These are phyloP conservation scores for Lepas anatifera DNA, from an alignment of 2,888 invertebrate species.

Conservation along the genomic window DNA sequence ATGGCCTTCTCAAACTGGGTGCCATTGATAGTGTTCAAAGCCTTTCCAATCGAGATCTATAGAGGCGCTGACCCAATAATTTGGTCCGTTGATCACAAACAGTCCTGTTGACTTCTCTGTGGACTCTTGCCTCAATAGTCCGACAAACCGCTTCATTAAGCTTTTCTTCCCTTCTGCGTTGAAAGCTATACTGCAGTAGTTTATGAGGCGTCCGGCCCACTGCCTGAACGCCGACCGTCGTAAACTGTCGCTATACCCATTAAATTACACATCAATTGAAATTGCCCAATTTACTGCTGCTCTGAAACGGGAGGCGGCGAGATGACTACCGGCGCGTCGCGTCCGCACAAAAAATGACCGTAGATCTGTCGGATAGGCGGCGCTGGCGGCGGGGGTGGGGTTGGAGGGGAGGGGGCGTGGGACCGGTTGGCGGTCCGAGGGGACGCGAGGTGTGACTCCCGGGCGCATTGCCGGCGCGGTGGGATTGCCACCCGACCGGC, in stretches of 20 bases:
- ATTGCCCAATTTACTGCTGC: slow-evolving; percentile 7
- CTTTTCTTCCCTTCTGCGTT: neutral
- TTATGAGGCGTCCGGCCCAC: neutral
- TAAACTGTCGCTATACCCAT: slow-evolving; percentile 1
- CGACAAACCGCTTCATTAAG: neutral
- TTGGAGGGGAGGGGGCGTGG: neutral
- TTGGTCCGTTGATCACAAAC: no score
- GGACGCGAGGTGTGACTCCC: neutral
- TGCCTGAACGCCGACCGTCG: neutral
- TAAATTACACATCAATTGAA: slow-evolving; percentile 12
- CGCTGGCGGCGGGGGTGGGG: neutral
- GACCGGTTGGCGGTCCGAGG: neutral
- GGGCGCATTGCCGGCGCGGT: neutral
- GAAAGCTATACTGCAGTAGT: neutral
- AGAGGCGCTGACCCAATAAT: no score
- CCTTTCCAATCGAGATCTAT: no score
- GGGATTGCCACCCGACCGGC: neutral
- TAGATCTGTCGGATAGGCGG: neutral
- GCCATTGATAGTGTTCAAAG: no score
- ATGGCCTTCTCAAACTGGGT: no score
- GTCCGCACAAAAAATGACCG: neutral
- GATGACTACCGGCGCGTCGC: neutral
- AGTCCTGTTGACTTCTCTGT: no score
- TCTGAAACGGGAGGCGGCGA: neutral
- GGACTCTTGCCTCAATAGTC: no score